Conservation (phyloP, 2,797 vertebrate species). For the Tamandua tetradactyla region DNA sequence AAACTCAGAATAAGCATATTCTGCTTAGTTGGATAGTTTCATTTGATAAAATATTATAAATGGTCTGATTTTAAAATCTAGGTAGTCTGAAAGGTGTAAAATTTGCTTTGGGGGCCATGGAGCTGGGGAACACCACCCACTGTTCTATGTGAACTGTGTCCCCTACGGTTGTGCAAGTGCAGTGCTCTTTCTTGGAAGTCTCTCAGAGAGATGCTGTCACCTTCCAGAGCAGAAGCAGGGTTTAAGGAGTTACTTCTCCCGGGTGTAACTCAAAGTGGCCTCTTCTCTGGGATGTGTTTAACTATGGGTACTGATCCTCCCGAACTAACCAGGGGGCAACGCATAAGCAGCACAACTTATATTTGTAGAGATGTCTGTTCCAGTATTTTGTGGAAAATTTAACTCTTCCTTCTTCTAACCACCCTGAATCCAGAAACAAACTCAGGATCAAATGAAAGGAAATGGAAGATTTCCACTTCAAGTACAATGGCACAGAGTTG, state of each 20-base stretch:
- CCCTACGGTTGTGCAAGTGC: neutral
- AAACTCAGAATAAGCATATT: neutral
- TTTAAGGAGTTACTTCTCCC: neutral
- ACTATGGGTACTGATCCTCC: conserved; percentile 6
- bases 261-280: neutral
- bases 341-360: neutral
- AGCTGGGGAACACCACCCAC: neutral
- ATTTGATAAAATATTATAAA: neutral
- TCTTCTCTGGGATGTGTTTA: neutral
- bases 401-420: neutral
- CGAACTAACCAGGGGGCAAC: neutral
- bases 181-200: neutral
- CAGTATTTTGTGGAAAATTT: neutral
- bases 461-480: neutral
- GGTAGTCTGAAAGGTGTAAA: neutral
- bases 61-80: neutral
- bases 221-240: neutral
- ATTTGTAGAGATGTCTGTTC: neutral
- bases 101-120: neutral
- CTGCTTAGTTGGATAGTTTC: neutral
- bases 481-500: neutral
- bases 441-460: neutral
- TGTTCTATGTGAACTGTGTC: neutral
- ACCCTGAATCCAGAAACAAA: neutral
- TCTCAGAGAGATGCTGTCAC: neutral